Base-by-base conservation (phyloP, 2,113 vertebrate genomes). In the Chionodraco myersi region DNA sequence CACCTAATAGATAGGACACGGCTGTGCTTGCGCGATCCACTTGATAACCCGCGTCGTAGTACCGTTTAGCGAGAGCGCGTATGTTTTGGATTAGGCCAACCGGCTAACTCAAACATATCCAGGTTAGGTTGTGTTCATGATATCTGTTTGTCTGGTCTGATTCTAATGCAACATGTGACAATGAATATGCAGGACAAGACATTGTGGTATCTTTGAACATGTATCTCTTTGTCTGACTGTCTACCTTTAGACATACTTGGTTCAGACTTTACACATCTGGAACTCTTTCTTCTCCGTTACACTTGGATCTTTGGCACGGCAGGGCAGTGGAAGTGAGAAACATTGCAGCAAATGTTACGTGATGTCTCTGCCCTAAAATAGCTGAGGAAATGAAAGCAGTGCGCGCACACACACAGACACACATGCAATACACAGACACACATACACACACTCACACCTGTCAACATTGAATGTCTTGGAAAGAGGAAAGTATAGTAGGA, bases 271-370 rank as follows among this genome's bases (percentile, higher is more conserved):
- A 53, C 51, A 60, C 26, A 64, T 56, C 18, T 49, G 7, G 14
- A 52, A 34, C 23, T 44, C 18, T 57, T 62, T 52, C 23, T 67
- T 26, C 30, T 13, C 23, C 13, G 23, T 8, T 45, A 3, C 30
- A 18, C 57, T 26, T n/a, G 45, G 60, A 58, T 56, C 7, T 54
- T 72, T 69, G 61, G 52, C 36, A 18, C 18, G 56, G 21, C 8
- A 41, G 36, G 23, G 41, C 47, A 49, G 44, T 62, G 12, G 45
- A 60, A 59, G 23, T 45, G 18, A 30, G 36, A 67, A 60, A 84
- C 57, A 77, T 21, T 82, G 61, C 60, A 71, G 75, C 36, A 75
- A 65, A 72, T 67, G 70, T 73, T 75, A 77, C 51, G 64, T 47
- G 56, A 57, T 56, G 56, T 72, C 47, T 45, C 30, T 47, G 47